These are phyloP conservation scores for Acleris cristana DNA, from an alignment of 2,888 invertebrate species.

Conservation along the genomic window DNA sequence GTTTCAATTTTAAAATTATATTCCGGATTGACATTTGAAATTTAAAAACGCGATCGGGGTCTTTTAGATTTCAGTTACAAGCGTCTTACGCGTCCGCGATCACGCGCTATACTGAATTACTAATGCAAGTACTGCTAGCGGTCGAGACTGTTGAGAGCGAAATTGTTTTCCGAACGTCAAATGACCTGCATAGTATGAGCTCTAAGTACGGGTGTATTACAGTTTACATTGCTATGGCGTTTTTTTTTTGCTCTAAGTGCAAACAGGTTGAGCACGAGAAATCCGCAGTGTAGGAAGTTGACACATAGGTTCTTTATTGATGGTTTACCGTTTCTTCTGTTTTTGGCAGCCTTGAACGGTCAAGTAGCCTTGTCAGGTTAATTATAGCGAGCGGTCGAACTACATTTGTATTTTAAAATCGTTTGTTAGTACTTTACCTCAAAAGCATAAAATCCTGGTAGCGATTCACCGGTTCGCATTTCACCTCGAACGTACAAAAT, in stretches of 20 bases:
- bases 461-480: too few relatives aligned
- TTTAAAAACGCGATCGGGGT: slow-evolving; percentile 28
- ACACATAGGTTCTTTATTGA: slow-evolving; percentile 62
- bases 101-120: slow-evolving; percentile 77
- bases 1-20: slow-evolving; percentile 11
- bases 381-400: slow-evolving; percentile 28
- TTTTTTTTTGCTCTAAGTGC: slow-evolving; percentile 55
- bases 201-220: slow-evolving; percentile 49
- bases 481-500: too few relatives aligned
- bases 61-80: slow-evolving; percentile 42
- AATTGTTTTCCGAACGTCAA: slow-evolving; percentile 68
- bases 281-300: slow-evolving; percentile 67
- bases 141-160: slow-evolving; percentile 75
- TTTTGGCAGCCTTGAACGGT: slow-evolving; percentile 34
- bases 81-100: slow-evolving; percentile 62
- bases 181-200: slow-evolving; percentile 53
- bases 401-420: slow-evolving; percentile 21
- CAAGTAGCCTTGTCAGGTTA: slow-evolving; percentile 27
- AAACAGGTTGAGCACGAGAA: slow-evolving; percentile 73
- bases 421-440: too few relatives aligned
- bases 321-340: slow-evolving; percentile 50
- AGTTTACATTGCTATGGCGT: slow-evolving; percentile 53
- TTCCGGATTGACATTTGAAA: slow-evolving; percentile 14
- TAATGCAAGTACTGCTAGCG: slow-evolving; percentile 57
- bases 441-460: too few relatives aligned